Conservation (phyloP, 2,888 invertebrate genomes). For the Congeria kusceri region DNA sequence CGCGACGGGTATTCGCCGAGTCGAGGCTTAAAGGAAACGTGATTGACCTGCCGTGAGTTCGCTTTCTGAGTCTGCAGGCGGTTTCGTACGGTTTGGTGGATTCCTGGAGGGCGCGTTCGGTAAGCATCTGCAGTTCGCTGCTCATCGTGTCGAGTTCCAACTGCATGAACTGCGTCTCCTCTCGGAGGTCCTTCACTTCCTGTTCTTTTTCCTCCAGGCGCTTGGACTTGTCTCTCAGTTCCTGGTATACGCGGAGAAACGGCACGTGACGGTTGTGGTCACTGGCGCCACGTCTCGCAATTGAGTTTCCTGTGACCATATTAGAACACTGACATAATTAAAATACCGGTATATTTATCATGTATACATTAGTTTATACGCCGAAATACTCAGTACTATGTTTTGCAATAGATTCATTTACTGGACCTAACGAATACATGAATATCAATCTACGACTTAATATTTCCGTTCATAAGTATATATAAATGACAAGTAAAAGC, state of each 20-base stretch:
- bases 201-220: slow-evolving; percentile 40
- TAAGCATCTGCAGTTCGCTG: slow-evolving; percentile 39
- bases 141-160: slow-evolving; percentile 47
- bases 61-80: too few relatives aligned
- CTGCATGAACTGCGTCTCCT: slow-evolving; percentile 45
- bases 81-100: background rate
- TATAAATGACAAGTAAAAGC: too few relatives aligned
- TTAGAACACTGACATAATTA: too few relatives aligned
- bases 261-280: slow-evolving; percentile 8
- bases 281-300: background rate
- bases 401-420: too few relatives aligned
- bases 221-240: slow-evolving; percentile 44
- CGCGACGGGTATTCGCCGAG: background rate
- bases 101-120: slow-evolving; percentile 20
- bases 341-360: too few relatives aligned
- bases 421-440: too few relatives aligned
- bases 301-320: background rate
- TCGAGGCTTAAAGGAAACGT: slow-evolving; percentile 1
- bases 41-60: too few relatives aligned
- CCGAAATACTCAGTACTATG: too few relatives aligned
- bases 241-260: slow-evolving; percentile 43
- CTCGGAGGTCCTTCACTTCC: slow-evolving; percentile 37
- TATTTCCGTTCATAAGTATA: too few relatives aligned
- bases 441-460: too few relatives aligned
- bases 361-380: too few relatives aligned